Base-by-base conservation (phyloP, 92 coral and sea anemone genomes). In the Parazoanthus darwini region DNA sequence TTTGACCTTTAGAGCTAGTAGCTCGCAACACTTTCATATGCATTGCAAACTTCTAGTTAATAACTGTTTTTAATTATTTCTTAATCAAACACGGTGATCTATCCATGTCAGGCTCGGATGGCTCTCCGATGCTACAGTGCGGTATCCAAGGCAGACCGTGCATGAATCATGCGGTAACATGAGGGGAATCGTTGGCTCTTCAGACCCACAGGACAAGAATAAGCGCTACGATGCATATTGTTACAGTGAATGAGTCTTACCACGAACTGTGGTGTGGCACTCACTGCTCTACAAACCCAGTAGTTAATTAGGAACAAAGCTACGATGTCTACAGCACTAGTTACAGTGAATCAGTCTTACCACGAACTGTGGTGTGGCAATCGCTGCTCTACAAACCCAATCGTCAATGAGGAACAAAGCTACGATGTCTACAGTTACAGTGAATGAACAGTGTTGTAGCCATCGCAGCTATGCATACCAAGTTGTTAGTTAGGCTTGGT, bases 391-490 rank as follows among this genome's bases (percentile, higher is more conserved):
- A 8, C 10, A 46, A 46, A 46, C 50, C 4, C 4, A 46, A 8
- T 46, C 3, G 50, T 46, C 4, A 46, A 6, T 46, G 3, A 46
- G 50, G 50, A 46, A 46, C 50, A 46, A 46, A 46, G 39, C 0
- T 74, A 74, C 48, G 78, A 74, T 42, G 78, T 36, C 50, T 74
- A 74, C 78, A 29, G 78, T 33, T 74, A 74, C 50, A 74, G 78
- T 36, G 23, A 74, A 16, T 37, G 50, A 74, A 44, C 35, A 36
- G 63, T 56, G 63, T 56, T 56, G 15, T 56, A 14, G 18, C 63
- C 6, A 56, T 9, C 63, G 18, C 63, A 5, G 2, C 63, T 44
- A 4, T 44, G 48, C 7, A 44, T 4, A 44, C 63, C 63, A 1
- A 56, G 63, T 56, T 5, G 63, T 15, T 56, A 56, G 9, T 56